Evolutionary conservation across 1,140 invertebrate species (phyloP), one percentile per base, ranked within the genome.

Genomic region (Melitaea cinxia): DNA sequence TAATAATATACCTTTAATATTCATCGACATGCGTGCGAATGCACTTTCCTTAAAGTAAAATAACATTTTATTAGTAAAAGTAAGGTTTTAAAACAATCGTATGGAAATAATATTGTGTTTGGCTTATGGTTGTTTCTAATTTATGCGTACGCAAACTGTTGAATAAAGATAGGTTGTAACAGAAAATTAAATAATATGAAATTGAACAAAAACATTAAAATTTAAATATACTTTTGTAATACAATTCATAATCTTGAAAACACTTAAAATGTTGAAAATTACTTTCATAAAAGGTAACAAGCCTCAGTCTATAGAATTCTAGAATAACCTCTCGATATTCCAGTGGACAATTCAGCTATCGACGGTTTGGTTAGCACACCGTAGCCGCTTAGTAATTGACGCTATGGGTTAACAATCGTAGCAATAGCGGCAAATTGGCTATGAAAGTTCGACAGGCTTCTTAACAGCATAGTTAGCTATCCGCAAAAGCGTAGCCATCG

Each of bases 391-490:
- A 59, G 55, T 65, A 65, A 65, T 53, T 54, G 55, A 58, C 33
- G 33, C 56, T 15, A 65, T 47, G 24, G 59, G 19, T 33, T 23
- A 61, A 61, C 59, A 49, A 61, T 53, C 21, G 49, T 35, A 49
- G 33, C 50, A 19, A 42, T 49, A 23, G 23, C 42, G 61, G 69
- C 65, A 68, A 68, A 60, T 65, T 56, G 68, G 70, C 66, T 68
- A 72, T 78, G 72, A 77, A 77, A 76, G 69, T 70, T 68, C 65
- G 68, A 68, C 59, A 68, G 70, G 68, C 68, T 75, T 52, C 72
- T 72, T 76, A 82, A 77, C 66, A 71, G 57, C 60, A 64, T 65
- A 77, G 58, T 81, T 81, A 73, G 67, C 73, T 75, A 68, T 80
- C 70, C 63, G 59, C 26, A 65, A 65, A 60, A 59, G 54, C 54